Evolutionary conservation across 2,113 vertebrate species (phyloP).

Genomic region (Loxodonta africana): DNA sequence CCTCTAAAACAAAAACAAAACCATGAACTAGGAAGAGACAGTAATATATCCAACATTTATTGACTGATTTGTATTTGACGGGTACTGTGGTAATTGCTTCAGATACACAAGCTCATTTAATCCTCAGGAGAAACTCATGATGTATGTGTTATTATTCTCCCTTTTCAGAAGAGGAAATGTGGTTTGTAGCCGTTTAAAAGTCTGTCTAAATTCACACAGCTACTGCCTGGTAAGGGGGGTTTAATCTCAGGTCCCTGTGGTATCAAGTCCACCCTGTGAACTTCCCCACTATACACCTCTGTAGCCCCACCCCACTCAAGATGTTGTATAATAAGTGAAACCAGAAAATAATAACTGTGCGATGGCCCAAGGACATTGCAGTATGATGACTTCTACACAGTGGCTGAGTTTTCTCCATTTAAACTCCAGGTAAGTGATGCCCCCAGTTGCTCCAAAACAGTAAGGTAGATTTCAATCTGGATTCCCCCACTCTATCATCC

Average conservation of each 20-base stretch:
- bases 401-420: neutral
- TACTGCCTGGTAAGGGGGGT: neutral
- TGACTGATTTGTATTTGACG: conserved; percentile 56
- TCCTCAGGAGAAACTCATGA: neutral
- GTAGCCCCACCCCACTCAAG: neutral
- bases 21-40: conserved; percentile 12
- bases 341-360: neutral
- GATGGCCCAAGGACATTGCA: neutral
- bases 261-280: neutral
- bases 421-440: neutral
- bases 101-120: conserved; percentile 17
- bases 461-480: neutral
- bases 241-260: neutral
- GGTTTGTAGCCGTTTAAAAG: neutral
- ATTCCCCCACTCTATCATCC: neutral
- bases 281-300: neutral
- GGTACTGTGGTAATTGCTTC: conserved; percentile 22
- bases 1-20: conserved; percentile 66
- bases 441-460: neutral
- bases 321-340: neutral
- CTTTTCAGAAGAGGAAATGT: neutral
- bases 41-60: conserved; percentile 61
- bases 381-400: neutral
- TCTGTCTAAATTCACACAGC: neutral
- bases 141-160: neutral